Conservation (phyloP, 2,113 vertebrate genomes). For the zebrafish (Danio rerio) region GRCz12tu NC_133198.1:10212001-10212500, state of each 20-base stretch:
- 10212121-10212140: conserved; percentile 56
- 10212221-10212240: background rate
- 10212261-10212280: too few species aligned
- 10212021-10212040: conserved; percentile 44
- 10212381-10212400: too few species aligned
- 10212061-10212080: conserved; percentile 51
- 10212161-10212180: background rate
- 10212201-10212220: background rate
- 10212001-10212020: conserved; percentile 36
- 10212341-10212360: too few species aligned
- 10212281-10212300: too few species aligned
- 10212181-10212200: conserved; percentile 29
- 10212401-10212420: too few species aligned
- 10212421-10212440: too few species aligned
- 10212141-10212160: conserved; percentile 49
- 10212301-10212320: too few species aligned
- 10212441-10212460: too few species aligned
- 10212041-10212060: conserved; percentile 31
- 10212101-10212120: conserved; percentile 43
- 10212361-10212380: too few species aligned
- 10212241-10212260: background rate
- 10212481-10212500: too few species aligned
- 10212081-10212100: conserved; percentile 42
- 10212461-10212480: too few species aligned
- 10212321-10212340: too few species aligned